Percentiles rank a stretch among this genome's conserved stretches.
These are phyloP conservation scores for Boulengeromyrus knoepffleri DNA, from an alignment of 2,113 vertebrate genomes.

Conservation along the genomic window DNA sequence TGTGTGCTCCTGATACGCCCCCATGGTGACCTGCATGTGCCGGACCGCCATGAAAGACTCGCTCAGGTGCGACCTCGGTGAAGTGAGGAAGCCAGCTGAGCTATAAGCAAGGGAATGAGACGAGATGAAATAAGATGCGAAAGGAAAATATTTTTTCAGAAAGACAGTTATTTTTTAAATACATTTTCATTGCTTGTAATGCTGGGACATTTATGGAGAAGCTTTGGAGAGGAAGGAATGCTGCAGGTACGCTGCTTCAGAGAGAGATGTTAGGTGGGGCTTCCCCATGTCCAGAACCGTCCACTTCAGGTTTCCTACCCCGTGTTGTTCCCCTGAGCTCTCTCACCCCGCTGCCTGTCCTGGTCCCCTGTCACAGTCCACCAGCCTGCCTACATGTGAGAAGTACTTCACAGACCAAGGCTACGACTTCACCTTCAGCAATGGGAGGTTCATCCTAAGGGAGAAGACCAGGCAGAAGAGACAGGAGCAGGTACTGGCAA, in stretches of 20 bases:
- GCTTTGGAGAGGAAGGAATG: background rate
- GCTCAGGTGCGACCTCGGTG: background rate
- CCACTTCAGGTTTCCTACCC: background rate
- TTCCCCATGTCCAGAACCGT: background rate
- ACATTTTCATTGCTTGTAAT: background rate
- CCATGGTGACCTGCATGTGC: background rate
- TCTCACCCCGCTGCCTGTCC: constrained; percentile 22
- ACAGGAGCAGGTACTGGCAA: constrained; percentile 52
- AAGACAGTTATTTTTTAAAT: background rate
- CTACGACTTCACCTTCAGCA: constrained; percentile 63
- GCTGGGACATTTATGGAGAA: background rate
- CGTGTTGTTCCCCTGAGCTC: background rate
- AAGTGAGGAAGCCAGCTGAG: background rate
- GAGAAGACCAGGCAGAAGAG: constrained; percentile 50
- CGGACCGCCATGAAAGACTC: background rate
- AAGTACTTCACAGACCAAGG: constrained; percentile 68
- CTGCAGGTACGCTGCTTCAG: background rate
- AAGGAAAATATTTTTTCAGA: background rate
- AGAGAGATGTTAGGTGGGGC: background rate
- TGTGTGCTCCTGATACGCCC: background rate
- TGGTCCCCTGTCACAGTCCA: constrained; percentile 54
- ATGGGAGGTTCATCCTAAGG: constrained; percentile 66
- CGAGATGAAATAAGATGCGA: background rate
- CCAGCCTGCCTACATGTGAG: constrained; percentile 63
- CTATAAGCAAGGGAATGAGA: background rate